These are phyloP conservation scores for Erithacus rubecula DNA, from an alignment of 2,797 vertebrate genomes.

Conservation along the genomic window DNA sequence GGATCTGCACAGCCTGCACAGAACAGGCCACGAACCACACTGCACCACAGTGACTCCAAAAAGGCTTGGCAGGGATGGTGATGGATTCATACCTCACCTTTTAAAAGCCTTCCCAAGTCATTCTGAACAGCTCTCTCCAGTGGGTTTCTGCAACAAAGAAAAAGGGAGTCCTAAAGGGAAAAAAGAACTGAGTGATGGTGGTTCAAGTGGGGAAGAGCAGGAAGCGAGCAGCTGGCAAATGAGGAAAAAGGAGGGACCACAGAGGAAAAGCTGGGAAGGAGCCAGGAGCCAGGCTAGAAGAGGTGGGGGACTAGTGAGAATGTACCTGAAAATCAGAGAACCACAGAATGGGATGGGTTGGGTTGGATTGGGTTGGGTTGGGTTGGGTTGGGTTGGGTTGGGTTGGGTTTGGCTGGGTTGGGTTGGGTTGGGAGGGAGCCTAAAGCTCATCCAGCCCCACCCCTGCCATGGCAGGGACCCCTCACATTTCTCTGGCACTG, in stretches of 20 bases:
- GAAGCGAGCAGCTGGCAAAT: neutral
- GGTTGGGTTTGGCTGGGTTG: too few relatives aligned
- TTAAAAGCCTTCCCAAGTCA: neutral
- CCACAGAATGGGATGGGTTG: neutral
- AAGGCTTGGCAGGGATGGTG: neutral
- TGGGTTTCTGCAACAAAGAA: neutral
- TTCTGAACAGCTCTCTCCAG: neutral
- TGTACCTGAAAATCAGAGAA: neutral
- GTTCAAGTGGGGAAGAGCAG: neutral
- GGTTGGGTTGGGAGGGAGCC: too few relatives aligned
- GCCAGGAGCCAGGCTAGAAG: neutral
- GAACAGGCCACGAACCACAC: accelerated
- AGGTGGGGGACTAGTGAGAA: neutral
- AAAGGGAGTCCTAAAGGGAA: neutral
- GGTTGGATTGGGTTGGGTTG: accelerated
- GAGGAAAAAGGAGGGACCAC: neutral
- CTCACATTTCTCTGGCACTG: too few relatives aligned
- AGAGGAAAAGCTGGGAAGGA: neutral
- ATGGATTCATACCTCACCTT: neutral
- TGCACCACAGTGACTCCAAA: neutral
- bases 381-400: too few relatives aligned
- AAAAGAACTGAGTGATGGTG: neutral
- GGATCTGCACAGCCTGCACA: neutral
- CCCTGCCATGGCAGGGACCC: too few relatives aligned
- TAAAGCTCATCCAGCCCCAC: too few relatives aligned